phyloP scores from a whole-genome alignment of 2,888 invertebrate species.

The Erebia ligea region DNA sequence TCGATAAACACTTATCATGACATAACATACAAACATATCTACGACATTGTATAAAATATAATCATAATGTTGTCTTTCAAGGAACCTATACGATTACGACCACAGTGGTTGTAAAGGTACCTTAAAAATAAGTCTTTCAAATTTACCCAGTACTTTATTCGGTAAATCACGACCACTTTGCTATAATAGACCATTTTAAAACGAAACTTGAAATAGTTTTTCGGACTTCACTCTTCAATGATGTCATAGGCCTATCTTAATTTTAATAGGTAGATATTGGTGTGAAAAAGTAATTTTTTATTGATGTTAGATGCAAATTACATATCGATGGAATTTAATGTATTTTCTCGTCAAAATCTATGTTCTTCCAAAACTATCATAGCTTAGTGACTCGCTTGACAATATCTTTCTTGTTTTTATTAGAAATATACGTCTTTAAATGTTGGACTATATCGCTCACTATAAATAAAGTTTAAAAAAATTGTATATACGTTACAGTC shows the following conservation, averaged over 20 bases:
- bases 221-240: neutral
- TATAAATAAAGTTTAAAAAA: constrained; percentile 14
- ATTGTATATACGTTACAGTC: neutral
- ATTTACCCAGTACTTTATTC: neutral
- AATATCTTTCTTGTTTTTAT: constrained; percentile 49
- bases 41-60: too few species aligned
- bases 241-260: constrained; percentile 44
- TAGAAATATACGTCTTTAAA: constrained; percentile 17
- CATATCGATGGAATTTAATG: constrained; percentile 66
- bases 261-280: constrained; percentile 21
- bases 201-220: neutral
- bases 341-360: constrained; percentile 60
- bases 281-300: constrained; percentile 53
- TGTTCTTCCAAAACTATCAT: constrained; percentile 75
- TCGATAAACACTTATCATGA: too few species aligned
- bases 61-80: too few species aligned
- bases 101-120: too few species aligned
- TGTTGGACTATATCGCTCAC: constrained; percentile 22
- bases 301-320: constrained; percentile 71
- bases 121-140: neutral
- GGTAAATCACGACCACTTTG: neutral
- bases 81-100: too few species aligned
- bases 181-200: too few species aligned
- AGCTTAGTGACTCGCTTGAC: constrained; percentile 68
- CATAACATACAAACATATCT: too few species aligned